phyloP scores from a whole-genome alignment of 1,140 invertebrate species.

The Idris sp. region DNA sequence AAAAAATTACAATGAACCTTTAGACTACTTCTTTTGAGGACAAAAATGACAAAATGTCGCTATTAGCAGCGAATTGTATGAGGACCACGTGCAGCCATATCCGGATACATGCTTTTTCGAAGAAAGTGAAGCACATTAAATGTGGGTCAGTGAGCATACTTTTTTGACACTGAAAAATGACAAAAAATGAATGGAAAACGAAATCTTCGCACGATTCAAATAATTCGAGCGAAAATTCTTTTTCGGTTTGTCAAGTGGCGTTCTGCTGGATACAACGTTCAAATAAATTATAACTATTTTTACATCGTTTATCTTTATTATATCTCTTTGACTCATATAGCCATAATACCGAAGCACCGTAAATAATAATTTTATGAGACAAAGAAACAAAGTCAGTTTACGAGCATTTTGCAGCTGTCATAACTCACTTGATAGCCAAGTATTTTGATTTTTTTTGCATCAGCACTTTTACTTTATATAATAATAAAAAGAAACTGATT shows the following conservation, averaged over 20 bases:
- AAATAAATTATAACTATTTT: slow-evolving; percentile 70
- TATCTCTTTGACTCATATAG: slow-evolving; percentile 23
- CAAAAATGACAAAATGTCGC: slow-evolving; percentile 40
- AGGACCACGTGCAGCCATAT: slow-evolving; percentile 22
- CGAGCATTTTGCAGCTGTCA: slow-evolving; percentile 54
- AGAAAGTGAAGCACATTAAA: slow-evolving; percentile 38
- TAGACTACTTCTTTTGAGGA: slow-evolving; percentile 5
- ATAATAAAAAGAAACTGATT: too few relatives aligned
- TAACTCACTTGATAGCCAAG: slow-evolving; percentile 41
- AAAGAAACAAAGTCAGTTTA: slow-evolving; percentile 53
- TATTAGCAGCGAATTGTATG: slow-evolving; percentile 37
- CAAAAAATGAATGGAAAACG: slow-evolving; percentile 48
- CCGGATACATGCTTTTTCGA: slow-evolving; percentile 13
- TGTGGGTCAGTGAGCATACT: slow-evolving; percentile 58
- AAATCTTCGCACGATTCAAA: slow-evolving; percentile 40
- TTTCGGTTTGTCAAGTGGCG: slow-evolving; percentile 35
- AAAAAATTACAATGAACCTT: slow-evolving; percentile 31
- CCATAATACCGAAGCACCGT: too few relatives aligned
- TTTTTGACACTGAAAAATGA: slow-evolving; percentile 62
- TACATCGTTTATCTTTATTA: slow-evolving; percentile 62
- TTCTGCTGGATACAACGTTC: slow-evolving; percentile 39
- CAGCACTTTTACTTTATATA: too few relatives aligned
- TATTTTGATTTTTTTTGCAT: background rate
- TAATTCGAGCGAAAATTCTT: slow-evolving; percentile 11
- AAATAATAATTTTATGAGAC: slow-evolving; percentile 68